Evolutionary conservation across 2,888 invertebrate species (phyloP), one percentile per base, ranked within the genome.

Genomic region (Autographa pulchrina): DNA sequence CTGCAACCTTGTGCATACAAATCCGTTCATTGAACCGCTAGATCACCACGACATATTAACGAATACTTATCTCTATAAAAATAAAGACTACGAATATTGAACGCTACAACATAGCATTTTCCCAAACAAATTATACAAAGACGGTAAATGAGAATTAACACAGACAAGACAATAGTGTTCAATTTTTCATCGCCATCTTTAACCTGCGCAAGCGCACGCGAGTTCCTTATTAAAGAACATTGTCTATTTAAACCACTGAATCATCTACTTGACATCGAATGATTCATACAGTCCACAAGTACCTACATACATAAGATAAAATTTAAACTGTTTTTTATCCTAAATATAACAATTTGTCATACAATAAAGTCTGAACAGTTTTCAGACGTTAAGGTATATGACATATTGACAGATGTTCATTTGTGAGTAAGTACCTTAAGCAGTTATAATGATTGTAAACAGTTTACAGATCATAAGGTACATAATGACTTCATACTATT

Each of bases 261-360:
- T 80, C 81, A 81, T 41, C 62, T 52, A 66, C 70, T 77, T 77
- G 11, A 68, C n/a, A 65, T 25, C 59, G 54, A 41, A 35, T 80
- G 74, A 81, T 70, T 77, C 78, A 81, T 59, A 43, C 16, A 13
- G 61, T 60, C 35, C 61, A 18, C 59, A 14, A 59, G 25, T 7
- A n/a, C n/a, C n/a, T n/a, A n/a, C 20, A 4, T 16, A 32, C 8
- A 16, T 41, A 52, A 66, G 61, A 75, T 31, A 56, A 25, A 35
- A 68, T 62, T 60, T 48, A 64, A 61, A 61, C 20, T n/a, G 16
- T 54, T 62, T 60, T 65, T 71, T 79, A 38, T 58, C n/a, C 38
- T 6, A 8, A 20, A 35, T 25, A 74, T 41, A 25, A 14, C 11
- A 20, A n/a, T n/a, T 48, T 48, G 48, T 48, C 48, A 48, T 48